Evolutionary conservation across 1,140 invertebrate genomes (phyloP), one percentile per base, ranked within the genome.

Genomic region (Neodiprion lecontei): DNA sequence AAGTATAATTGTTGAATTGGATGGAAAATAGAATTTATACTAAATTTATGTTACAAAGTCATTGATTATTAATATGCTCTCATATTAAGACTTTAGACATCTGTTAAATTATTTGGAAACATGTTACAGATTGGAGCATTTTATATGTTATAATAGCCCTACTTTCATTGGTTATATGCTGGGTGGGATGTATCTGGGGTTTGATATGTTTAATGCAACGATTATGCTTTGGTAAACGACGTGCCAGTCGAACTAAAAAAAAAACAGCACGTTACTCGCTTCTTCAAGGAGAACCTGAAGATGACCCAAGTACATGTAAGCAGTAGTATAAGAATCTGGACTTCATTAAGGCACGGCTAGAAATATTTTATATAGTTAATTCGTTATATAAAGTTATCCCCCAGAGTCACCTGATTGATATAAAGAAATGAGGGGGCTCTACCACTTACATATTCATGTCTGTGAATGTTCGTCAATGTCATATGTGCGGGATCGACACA

Each of bases 141-240:
- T 88, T 97, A 12, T 97, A 97, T 83, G 95, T 97, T 4, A 92
- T 95, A 76, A 93, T 97, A 72, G 92, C 93, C 66, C 85, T 93
- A 23, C 90, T 95, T 72, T 89, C 92, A 47, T 77, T 92, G 23
- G 88, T 95, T 48, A 81, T 95, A 1, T 85, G 91, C 71, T 86
- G 94, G 67, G 90, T 92, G 28, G 92, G 91, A 48, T 83, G 92
- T 49, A 86, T 94, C 69, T 96, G 95, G 95, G 91, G 91, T 50
- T 82, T 93, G 17, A 86, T 93, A 67, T 95, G 93, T 79, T 83
- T 93, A 3, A 93, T 92, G 76, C 89, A 91, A 65, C 90, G 89
- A 81, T 89, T 90, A 73, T 92, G 91, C 76, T 78, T 85, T 76
- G 82, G 88, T 40, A 87, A 89, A 76, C 84, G 88, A 74, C 81